These are phyloP conservation scores for Stictocephala bisonia DNA, from an alignment of 2,888 invertebrate species.

Conservation along the genomic window DNA sequence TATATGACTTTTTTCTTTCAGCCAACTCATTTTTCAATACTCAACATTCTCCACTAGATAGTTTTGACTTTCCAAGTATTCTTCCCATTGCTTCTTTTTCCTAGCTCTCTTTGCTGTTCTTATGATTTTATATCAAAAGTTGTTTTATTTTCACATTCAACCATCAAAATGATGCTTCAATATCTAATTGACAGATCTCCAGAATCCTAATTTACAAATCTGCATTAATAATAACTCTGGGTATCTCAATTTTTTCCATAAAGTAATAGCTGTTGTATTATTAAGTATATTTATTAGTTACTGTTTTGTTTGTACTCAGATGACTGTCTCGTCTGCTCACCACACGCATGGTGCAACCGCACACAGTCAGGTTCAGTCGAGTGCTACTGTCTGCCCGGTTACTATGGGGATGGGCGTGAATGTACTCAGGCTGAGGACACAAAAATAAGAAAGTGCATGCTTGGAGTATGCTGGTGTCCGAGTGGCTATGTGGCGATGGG, in stretches of 20 bases:
- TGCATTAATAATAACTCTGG: neutral
- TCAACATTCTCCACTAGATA: too few relatives aligned
- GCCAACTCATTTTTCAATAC: too few relatives aligned
- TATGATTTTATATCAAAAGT: too few relatives aligned
- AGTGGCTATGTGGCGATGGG: conserved; percentile 68
- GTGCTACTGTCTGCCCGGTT: conserved; percentile 69
- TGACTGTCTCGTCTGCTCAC: conserved; percentile 70
- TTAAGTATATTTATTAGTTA: neutral
- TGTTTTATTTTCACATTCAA: too few relatives aligned
- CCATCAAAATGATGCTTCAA: too few relatives aligned
- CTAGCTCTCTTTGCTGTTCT: too few relatives aligned
- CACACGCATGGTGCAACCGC: conserved; percentile 66
- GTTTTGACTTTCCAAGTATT: too few relatives aligned
- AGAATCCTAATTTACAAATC: too few relatives aligned
- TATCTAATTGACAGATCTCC: too few relatives aligned
- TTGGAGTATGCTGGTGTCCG: conserved; percentile 65
- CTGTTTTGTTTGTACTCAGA: conserved; percentile 59
- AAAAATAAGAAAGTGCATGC: conserved; percentile 59
- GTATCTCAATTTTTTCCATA: neutral
- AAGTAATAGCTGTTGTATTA: too few relatives aligned
- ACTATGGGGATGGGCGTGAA: conserved; percentile 66
- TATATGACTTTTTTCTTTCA: too few relatives aligned
- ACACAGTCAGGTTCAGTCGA: conserved; percentile 46
- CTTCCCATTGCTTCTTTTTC: too few relatives aligned
- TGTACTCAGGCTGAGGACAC: conserved; percentile 60